These are phyloP conservation scores for Zaprionus africanus DNA, from an alignment of 1,140 invertebrate genomes.

Conservation along the genomic window DNA sequence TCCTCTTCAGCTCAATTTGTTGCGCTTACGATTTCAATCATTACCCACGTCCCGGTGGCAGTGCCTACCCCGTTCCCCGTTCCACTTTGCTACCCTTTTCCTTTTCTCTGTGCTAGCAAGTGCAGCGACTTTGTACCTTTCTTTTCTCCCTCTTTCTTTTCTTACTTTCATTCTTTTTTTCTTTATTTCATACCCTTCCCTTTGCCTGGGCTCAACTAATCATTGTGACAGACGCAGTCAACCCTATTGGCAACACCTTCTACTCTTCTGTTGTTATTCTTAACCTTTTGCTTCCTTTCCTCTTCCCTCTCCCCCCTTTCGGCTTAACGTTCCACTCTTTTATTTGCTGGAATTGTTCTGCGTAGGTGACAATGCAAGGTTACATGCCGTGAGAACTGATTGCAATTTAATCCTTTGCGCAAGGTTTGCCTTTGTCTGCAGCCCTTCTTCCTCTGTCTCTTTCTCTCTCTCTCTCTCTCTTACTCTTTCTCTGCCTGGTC, in stretches of 20 bases:
- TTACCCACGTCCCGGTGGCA: constrained; percentile 18
- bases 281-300: constrained; percentile 68
- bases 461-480: background rate
- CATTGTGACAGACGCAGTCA: constrained; percentile 59
- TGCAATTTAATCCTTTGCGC: constrained; percentile 68
- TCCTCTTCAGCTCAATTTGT: constrained; percentile 43
- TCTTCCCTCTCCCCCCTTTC: constrained; percentile 31
- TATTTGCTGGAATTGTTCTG: constrained; percentile 46
- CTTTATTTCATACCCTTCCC: constrained; percentile 23
- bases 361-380: constrained; percentile 57
- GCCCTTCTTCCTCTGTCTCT: background rate
- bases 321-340: constrained; percentile 35
- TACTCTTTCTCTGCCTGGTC: background rate
- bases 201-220: constrained; percentile 19
- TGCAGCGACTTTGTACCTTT: constrained; percentile 50
- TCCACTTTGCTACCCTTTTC: constrained; percentile 40
- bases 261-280: constrained; percentile 45
- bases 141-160: background rate
- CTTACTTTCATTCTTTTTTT: background rate
- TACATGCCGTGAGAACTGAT: constrained; percentile 63
- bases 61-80: constrained; percentile 11
- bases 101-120: constrained; percentile 38
- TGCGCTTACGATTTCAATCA: constrained; percentile 60
- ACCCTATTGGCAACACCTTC: constrained; percentile 61
- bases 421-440: constrained; percentile 28